Conservation (phyloP, 1,140 invertebrate genomes). For the Sycophila sp. region DNA sequence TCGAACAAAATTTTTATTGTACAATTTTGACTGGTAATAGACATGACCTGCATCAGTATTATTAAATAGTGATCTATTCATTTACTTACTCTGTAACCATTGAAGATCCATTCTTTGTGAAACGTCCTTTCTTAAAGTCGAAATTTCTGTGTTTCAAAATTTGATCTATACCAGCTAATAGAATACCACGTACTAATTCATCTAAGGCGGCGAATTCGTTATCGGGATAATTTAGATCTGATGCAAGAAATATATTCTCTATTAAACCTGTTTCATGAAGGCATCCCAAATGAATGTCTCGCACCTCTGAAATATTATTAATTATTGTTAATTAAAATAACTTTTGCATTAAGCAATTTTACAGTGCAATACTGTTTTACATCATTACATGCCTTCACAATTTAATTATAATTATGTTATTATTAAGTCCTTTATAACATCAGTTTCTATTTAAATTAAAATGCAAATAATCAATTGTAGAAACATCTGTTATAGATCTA, state of each 20-base stretch:
- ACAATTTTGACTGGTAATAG: not conserved
- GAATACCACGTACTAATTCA: conserved; percentile 64
- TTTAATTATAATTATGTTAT: too few species aligned
- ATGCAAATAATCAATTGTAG: not conserved
- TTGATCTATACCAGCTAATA: conserved; percentile 67
- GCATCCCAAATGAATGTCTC: conserved; percentile 51
- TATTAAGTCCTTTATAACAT: not conserved
- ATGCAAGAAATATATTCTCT: not conserved
- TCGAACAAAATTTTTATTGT: too few species aligned
- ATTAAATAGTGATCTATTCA: conserved; percentile 4
- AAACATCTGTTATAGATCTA: not conserved
- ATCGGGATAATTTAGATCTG: conserved; percentile 36
- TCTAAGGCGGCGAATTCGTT: conserved; percentile 64
- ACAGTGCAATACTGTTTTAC: not conserved
- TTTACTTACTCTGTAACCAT: conserved; percentile 64
- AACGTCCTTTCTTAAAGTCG: conserved; percentile 63
- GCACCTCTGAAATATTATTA: conserved; percentile 64
- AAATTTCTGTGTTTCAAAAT: conserved; percentile 61
- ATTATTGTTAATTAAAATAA: not conserved
- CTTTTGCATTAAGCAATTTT: not conserved
- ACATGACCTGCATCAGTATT: not conserved
- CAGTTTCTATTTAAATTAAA: not conserved
- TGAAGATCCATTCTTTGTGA: conserved; percentile 53
- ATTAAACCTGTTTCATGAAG: conserved; percentile 53
- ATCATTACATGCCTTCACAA: too few species aligned